Evolutionary conservation across 1,140 invertebrate species (phyloP), one percentile per base, ranked within the genome.

Genomic region (Brachionus asplanchnoidis): DNA sequence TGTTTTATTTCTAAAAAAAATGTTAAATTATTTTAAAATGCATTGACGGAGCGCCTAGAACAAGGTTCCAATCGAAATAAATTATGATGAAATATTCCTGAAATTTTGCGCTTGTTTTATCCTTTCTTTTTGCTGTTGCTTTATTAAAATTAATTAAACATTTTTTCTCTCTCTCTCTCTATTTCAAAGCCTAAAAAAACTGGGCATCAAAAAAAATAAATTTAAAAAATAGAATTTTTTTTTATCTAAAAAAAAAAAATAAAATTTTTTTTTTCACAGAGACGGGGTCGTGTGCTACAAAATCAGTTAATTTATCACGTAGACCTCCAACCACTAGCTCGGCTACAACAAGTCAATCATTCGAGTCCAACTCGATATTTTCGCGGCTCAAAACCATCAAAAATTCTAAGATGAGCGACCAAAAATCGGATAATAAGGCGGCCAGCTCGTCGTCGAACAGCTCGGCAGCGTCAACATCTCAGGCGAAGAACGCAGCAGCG

Each of bases 241-340:
- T 28, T 28, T 28, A 28, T 28, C 26, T 28, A 28, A 28, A 28
- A 28, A 28, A n/a, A n/a, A n/a, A n/a, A n/a, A n/a, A n/a, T n/a
- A n/a, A 46, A 26, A 36, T 53, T 20, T 77, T 77, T 11, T 26
- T 40, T 20, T 17, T 7, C 9, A n/a, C 36, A 77, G 73, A 77
- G 46, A 77, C 73, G 73, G 73, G 73, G 73, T 77, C 73, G 73
- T 77, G 73, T 77, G 44, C 20, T 23, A 14, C 73, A 36, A 77
- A 77, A 77, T 77, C 73, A 73, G 32, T 20, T 17, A 73, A 40
- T 73, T 73, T 73, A 42, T 42, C 68, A 7, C 68, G 68, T 73
- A 36, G 68, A 73, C 42, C 68, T 42, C 40, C 68, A 73, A 42
- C 68, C 20, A 42, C 68, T 20, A 73, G 12, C 40, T 73, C 68